Percentiles rank a stretch among this genome's conserved stretches.
phyloP scores from a whole-genome alignment of 2,797 vertebrate genomes.

The Lophotriccus pileatus region DNA sequence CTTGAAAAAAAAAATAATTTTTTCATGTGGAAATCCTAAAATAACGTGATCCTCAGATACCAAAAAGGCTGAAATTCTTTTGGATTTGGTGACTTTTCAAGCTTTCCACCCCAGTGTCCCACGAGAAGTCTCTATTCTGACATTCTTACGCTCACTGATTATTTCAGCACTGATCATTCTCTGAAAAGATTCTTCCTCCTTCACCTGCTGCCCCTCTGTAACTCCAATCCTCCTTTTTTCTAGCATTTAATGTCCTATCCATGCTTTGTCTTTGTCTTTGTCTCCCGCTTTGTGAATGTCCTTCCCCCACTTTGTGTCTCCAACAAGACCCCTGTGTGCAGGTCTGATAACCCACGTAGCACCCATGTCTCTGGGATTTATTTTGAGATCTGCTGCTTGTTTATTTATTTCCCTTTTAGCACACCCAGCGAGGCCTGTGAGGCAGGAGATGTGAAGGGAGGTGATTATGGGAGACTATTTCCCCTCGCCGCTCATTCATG shows the following conservation, averaged over 20 bases:
- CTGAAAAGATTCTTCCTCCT: not conserved
- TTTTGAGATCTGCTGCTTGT: conserved; percentile 74
- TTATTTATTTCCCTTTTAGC: conserved; percentile 80
- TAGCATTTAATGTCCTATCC: not conserved
- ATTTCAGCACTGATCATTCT: not conserved
- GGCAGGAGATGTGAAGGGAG: conserved; percentile 77
- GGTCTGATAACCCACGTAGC: conserved; percentile 71
- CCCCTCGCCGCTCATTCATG: conserved; percentile 80
- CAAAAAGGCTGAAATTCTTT: not conserved
- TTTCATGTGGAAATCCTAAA: not conserved
- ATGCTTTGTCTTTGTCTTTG: not conserved
- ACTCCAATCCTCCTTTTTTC: not conserved
- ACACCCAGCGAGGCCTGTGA: conserved; percentile 71
- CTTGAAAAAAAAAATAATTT: not conserved
- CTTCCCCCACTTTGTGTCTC: not conserved
- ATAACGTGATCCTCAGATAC: not conserved
- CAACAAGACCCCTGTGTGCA: conserved; percentile 20
- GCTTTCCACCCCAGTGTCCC: not conserved
- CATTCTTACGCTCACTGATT: not conserved
- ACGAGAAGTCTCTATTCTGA: not conserved
- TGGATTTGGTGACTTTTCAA: not conserved
- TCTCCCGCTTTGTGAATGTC: not conserved
- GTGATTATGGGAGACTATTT: conserved; percentile 84
- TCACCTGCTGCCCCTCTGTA: not conserved
- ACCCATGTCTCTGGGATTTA: conserved; percentile 74